Evolutionary conservation across 2,888 invertebrate genomes (phyloP), one percentile per base, ranked within the genome.

Genomic region (Archaeoteleia sp.): DNA sequence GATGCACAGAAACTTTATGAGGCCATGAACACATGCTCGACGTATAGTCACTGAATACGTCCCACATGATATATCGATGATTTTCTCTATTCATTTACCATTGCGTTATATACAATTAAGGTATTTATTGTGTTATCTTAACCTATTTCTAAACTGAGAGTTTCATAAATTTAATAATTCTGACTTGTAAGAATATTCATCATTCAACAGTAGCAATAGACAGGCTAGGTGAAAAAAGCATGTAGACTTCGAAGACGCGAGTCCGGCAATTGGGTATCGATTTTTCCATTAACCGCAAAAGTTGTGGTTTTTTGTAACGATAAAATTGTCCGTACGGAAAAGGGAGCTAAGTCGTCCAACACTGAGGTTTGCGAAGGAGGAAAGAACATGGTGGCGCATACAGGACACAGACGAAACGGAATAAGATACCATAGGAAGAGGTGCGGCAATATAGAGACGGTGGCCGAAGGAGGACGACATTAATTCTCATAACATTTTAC

Each of bases 401-500:
- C 46, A 42, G 46, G 37, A 40, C 34, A 42, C 43, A 32, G 67
- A 40, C 61, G 53, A 68, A 53, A 51, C 27, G 40, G 57, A 62
- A 66, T 29, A 68, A 67, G 30, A 53, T 57, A 54, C 39, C 17
- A 35, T 30, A 13, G 14, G 27, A 51, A 32, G 42, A 49, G 61
- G 61, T 66, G 60, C 46, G 25, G 48, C 12, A 37, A 35, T 17
- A 30, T 30, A 9, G 46, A 37, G 34, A 43, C 60, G 66, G 51
- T 73, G 70, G 67, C 46, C 62, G 66, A 55, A 53, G 49, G 67
- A 72, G 74, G 77, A 67, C 69, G 78, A 78, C 84, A 83, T 84
- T 83, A 84, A 84, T 84, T 84, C 84, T 84, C 83, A 84, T 84
- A 84, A 84, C 82, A 82, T 84, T 84, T 84, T 83, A 83, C 82